These are phyloP conservation scores for Drosophila tristis DNA, from an alignment of 1,140 invertebrate species.

Conservation along the genomic window DNA sequence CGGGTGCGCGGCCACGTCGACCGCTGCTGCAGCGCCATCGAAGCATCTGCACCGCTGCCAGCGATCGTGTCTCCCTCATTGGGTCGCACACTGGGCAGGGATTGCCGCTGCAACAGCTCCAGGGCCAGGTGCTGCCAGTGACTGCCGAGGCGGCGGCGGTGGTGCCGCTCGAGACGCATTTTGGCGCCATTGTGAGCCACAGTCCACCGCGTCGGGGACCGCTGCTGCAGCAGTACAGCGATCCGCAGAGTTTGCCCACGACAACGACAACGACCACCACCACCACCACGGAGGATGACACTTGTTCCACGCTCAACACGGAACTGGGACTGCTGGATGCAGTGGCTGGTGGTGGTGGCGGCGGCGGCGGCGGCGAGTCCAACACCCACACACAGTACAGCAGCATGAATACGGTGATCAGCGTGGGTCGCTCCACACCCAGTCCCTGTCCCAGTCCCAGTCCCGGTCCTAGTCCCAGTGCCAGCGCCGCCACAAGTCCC, in stretches of 20 bases:
- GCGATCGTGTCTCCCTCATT: constrained; percentile 56
- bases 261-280: constrained; percentile 76
- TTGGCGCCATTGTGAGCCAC: constrained; percentile 64
- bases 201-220: constrained; percentile 67
- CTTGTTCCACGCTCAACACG: constrained; percentile 77
- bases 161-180: constrained; percentile 70
- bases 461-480: constrained; percentile 61
- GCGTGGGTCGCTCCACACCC: constrained; percentile 68
- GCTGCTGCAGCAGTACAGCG: constrained; percentile 78
- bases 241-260: constrained; percentile 77
- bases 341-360: constrained; percentile 11
- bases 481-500: constrained; percentile 45
- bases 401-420: constrained; percentile 79
- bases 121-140: constrained; percentile 25
- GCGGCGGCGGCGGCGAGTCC: constrained; percentile 54
- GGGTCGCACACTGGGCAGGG: constrained; percentile 37
- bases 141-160: constrained; percentile 16
- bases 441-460: constrained; percentile 51
- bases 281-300: constrained; percentile 77
- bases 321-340: constrained; percentile 66
- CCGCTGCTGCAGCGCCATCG: constrained; percentile 74
- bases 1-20: constrained; percentile 54
- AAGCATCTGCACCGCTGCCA: constrained; percentile 64
- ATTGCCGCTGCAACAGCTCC: constrained; percentile 33
- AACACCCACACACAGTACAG: constrained; percentile 75